Conservation (phyloP, 2,113 vertebrate genomes). For the Glaucidium brasilianum region DNA sequence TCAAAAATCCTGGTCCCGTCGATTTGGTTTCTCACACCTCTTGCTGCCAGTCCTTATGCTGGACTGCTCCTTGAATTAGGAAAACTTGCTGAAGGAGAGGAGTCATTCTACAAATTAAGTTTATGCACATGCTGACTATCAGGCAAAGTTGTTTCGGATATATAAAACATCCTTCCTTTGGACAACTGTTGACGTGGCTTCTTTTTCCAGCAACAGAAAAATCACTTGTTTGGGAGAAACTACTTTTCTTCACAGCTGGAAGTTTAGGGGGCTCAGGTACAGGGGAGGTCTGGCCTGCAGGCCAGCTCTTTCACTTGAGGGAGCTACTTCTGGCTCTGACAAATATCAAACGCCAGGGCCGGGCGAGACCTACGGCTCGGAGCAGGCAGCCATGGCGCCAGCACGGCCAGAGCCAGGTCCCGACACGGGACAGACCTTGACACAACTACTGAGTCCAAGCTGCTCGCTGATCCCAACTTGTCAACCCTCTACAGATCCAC, state of each 20-base stretch:
- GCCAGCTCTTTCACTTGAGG: neutral
- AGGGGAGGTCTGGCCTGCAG: neutral
- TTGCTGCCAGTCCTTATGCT: neutral
- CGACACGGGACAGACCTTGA: neutral
- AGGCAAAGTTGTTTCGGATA: neutral
- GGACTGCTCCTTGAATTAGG: neutral
- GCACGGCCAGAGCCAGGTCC: neutral
- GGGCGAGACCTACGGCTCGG: neutral
- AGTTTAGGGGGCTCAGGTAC: neutral
- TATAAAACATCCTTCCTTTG: neutral
- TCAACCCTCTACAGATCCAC: neutral
- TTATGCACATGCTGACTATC: neutral
- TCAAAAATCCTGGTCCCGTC: neutral
- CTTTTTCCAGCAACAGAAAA: neutral
- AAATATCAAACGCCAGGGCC: accelerated
- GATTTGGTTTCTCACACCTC: neutral
- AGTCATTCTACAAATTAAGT: neutral
- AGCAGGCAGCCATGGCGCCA: neutral
- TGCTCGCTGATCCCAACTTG: neutral
- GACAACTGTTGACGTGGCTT: neutral
- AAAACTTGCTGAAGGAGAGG: neutral
- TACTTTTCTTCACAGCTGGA: neutral
- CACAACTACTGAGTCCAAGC: neutral
- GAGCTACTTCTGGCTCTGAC: neutral
- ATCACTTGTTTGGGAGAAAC: neutral